Base-by-base conservation (phyloP, 1,140 invertebrate genomes). In the Dinothrombium tinctorium region DNA sequence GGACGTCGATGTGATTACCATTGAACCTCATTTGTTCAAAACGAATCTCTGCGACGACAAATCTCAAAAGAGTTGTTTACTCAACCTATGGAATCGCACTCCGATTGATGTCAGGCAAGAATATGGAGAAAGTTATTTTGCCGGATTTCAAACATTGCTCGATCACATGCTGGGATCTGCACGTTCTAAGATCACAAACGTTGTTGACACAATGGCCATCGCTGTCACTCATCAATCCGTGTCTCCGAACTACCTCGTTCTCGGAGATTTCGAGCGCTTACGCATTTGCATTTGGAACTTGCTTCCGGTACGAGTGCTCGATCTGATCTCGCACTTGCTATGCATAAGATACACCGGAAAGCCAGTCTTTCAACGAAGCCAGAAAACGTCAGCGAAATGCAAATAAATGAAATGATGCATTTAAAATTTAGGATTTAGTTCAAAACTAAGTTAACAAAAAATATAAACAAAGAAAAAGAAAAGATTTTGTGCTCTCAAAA, bases 1-100 rank as follows among this genome's bases (percentile, higher is more conserved):
- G 61, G 57, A 53, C 8, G 58, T 68, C 19, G 49, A 54, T 38
- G 63, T 66, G 3, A 54, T 61, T 14, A 54, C 57, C 0, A 59
- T 67, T 25, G 63, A 67, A 49, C 65, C 65, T 44, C 49, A 62
- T 47, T 49, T 57, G 17, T 56, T 66, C 35, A 60, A 57, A 44
- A 60, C 59, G 0, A 51, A 54, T 23, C 56, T 60, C 15, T 44
- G 51, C 11, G 46, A 48, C 19, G 46, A 44, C 19, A 47, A 54
- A 12, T 39, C 42, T 7, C 39, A 59, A 5, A 47, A 48, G 8
- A 37, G 41, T 12, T 51, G 46, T 6, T 41, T 59, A 29, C 50
- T 56, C 22, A 49, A 52, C 24, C 46, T 45, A 29, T 61, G 59
- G 59, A 41, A 56, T 24, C 25, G 47, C 14, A 54, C 53, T 14